Evolutionary conservation across 2,113 vertebrate species (phyloP), one percentile per base, ranked within the genome.

Genomic region (Dipodomys spectabilis): DNA sequence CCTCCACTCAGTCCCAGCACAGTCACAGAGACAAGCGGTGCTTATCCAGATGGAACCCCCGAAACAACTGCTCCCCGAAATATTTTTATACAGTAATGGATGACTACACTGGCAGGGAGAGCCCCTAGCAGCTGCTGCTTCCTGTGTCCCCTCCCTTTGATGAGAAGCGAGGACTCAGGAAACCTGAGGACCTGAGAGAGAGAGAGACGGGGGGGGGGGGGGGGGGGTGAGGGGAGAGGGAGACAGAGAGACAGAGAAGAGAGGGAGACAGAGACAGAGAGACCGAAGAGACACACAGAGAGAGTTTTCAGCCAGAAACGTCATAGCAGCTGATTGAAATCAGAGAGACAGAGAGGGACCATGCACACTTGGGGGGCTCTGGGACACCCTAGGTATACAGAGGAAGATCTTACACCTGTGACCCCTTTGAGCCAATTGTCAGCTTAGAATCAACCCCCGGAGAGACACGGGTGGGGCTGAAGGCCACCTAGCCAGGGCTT

Each of bases 21-120:
- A 93, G 86, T 88, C 72, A 62, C 49, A 83, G 39, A 86, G 45
- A 5, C 20, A 11, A 67, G 25, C 32, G 60, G n/a, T 68, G 73
- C 35, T 79, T 69, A 67, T 91, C 67, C 82, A 71, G 45, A 68
- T 39, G 85, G 87, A 57, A 57, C 44, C 49, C 86, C 82, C 69
- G 62, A n/a, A 44, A 62, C 73, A 71, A 60, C 32, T 0, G 16
- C 64, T 95, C 60, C 60, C 83, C 57, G 6, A 27, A 7, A 72
- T 83, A 73, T 71, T 68, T 92, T 84, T 32, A 45, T 20, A 19
- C 35, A 10, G 1, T 23, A 73, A 67, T 57, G 23, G 44, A 35
- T 78, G 72, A 39, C 25, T 72, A 16, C 45, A 53, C 32, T 32
- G 91, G 88, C 83, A 68, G 39, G 69, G n/a, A 62, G 27, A 62